Conservation (phyloP, 2,797 vertebrate genomes). For the Epinephelus malabaricus region DNA sequence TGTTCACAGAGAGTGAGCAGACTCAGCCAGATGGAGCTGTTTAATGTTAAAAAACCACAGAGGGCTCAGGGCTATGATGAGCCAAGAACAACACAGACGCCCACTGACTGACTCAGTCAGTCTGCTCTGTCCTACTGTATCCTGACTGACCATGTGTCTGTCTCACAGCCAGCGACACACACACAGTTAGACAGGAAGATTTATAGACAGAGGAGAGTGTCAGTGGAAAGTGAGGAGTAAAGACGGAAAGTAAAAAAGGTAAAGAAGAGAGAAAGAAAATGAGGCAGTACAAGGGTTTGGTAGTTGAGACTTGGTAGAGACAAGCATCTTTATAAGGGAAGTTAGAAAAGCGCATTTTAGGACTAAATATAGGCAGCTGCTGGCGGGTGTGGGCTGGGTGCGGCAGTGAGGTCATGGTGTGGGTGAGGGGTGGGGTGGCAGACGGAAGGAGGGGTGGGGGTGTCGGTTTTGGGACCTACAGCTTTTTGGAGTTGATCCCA, state of each 20-base stretch:
- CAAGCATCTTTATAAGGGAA: conserved; percentile 54
- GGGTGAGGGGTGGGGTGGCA: conserved; percentile 54
- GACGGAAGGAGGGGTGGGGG: conserved; percentile 43
- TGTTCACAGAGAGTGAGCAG: conserved; percentile 30
- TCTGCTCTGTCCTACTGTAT: conserved; percentile 74
- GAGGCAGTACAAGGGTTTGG: neutral
- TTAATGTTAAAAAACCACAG: conserved; percentile 66
- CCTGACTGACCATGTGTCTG: conserved; percentile 41
- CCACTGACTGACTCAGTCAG: conserved; percentile 83
- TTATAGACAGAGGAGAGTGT: conserved; percentile 12
- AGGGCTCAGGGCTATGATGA: conserved; percentile 57
- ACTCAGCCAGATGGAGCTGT: conserved; percentile 60
- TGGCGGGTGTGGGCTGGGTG: conserved; percentile 75
- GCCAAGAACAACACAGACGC: conserved; percentile 88
- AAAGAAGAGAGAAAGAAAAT: neutral
- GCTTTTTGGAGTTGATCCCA: conserved; percentile 58
- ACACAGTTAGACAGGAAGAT: neutral
- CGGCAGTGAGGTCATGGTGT: conserved; percentile 80
- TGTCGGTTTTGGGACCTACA: conserved; percentile 54
- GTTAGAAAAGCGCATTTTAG: conserved; percentile 52
- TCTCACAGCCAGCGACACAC: conserved; percentile 10
- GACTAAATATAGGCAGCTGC: conserved; percentile 78
- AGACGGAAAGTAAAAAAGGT: neutral
- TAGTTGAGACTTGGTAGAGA: conserved; percentile 23
- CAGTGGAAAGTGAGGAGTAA: conserved; percentile 11